phyloP scores from a whole-genome alignment of 2,797 vertebrate species.

The Odontamblyopus lacepedii region DNA sequence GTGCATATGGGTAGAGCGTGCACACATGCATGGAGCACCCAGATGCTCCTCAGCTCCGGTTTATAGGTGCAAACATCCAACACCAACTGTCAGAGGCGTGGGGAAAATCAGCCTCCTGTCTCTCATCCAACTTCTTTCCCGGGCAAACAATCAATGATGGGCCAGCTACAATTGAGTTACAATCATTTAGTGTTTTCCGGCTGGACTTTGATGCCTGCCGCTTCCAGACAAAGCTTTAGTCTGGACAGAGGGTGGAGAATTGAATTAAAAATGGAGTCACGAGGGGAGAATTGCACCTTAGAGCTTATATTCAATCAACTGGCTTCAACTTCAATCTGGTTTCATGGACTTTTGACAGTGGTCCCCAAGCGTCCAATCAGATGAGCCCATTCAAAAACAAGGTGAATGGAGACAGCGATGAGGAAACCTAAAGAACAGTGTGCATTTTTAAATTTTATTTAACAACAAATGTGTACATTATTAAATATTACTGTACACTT shows the following conservation, averaged over 20 bases:
- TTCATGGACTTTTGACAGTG: constrained; percentile 37
- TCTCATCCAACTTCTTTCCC: constrained; percentile 68
- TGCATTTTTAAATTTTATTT: not conserved
- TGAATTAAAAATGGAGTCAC: constrained; percentile 72
- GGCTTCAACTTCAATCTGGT: constrained; percentile 61
- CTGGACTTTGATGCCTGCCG: constrained; percentile 66
- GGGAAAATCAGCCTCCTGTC: constrained; percentile 68
- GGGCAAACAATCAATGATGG: constrained; percentile 73
- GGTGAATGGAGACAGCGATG: constrained; percentile 10
- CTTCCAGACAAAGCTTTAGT: constrained; percentile 63
- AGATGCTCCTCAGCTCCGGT: constrained; percentile 14
- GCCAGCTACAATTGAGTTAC: constrained; percentile 75
- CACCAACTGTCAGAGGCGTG: constrained; percentile 49
- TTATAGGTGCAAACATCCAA: constrained; percentile 45
- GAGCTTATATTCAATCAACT: constrained; percentile 75
- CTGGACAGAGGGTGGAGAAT: constrained; percentile 56
- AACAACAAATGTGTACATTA: no score
- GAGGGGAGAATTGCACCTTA: constrained; percentile 67
- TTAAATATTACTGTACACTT: no score
- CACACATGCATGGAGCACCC: constrained; percentile 16
- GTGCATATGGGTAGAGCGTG: constrained; percentile 18
- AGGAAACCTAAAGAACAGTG: not conserved
- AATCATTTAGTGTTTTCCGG: constrained; percentile 74
- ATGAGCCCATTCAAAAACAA: constrained; percentile 44
- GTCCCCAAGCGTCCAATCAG: constrained; percentile 39